phyloP scores from a whole-genome alignment of 2,113 vertebrate genomes.

The Cheilinus undulatus region DNA sequence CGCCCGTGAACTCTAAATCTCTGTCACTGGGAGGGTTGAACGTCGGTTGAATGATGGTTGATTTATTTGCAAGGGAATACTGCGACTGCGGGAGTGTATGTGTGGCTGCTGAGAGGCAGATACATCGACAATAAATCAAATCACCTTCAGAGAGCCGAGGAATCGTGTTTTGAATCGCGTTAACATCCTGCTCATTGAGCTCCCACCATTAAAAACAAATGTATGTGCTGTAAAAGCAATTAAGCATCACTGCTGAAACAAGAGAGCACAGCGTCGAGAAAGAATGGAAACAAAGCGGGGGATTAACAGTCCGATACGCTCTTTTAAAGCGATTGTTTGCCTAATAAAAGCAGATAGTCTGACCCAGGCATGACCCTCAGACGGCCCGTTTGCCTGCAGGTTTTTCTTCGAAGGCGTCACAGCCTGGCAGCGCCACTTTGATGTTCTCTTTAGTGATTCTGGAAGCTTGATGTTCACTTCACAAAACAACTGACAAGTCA shows the following conservation, averaged over 20 bases:
- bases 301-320: background rate
- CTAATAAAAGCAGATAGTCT: background rate
- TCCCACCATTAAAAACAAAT: slow-evolving; percentile 17
- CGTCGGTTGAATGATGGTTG: slow-evolving; percentile 34
- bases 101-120: slow-evolving; percentile 9
- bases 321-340: background rate
- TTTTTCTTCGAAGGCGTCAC: slow-evolving; percentile 12
- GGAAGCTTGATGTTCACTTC: slow-evolving; percentile 21
- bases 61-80: slow-evolving; percentile 33
- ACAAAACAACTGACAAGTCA: slow-evolving; percentile 15
- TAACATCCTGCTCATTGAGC: background rate
- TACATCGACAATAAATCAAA: slow-evolving; percentile 33
- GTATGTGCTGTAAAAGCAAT: slow-evolving; percentile 11
- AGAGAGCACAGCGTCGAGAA: background rate
- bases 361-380: background rate
- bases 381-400: slow-evolving; percentile 1
- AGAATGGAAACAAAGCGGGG: background rate
- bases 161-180: background rate
- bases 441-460: slow-evolving; percentile 18
- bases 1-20: slow-evolving; percentile 53
- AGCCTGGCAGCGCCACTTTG: slow-evolving; percentile 5
- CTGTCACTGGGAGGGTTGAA: slow-evolving; percentile 29
- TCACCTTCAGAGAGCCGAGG: background rate
- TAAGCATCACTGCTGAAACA: background rate
- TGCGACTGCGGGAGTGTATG: background rate